phyloP scores from a whole-genome alignment of 2,797 vertebrate species.

The Enteromius trimaculatus region DNA sequence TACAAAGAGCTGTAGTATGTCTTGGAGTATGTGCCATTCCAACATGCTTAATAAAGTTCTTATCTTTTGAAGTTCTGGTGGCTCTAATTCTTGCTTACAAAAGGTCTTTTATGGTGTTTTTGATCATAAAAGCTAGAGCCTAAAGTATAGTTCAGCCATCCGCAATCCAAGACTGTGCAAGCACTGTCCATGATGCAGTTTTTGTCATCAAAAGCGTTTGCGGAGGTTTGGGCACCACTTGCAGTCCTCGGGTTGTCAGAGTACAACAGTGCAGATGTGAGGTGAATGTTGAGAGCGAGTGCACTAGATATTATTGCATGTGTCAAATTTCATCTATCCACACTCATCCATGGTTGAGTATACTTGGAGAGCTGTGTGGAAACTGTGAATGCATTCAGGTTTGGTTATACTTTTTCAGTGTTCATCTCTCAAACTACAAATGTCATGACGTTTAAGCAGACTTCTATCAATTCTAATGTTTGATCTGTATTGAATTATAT shows the following conservation, averaged over 20 bases:
- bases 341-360: too few relatives aligned
- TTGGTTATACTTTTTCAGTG: too few relatives aligned
- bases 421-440: background rate
- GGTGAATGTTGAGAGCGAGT: background rate
- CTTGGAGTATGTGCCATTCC: constrained; percentile 26
- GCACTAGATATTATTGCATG: background rate
- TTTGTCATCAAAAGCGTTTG: background rate
- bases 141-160: background rate
- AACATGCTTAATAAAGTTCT: constrained; percentile 6
- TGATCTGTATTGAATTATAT: background rate
- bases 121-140: background rate
- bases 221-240: fast-evolving
- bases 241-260: background rate
- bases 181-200: background rate
- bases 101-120: constrained; percentile 4
- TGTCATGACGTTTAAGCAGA: background rate
- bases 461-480: background rate
- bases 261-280: background rate
- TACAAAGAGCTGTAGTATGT: constrained; percentile 23
- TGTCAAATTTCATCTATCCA: too few relatives aligned
- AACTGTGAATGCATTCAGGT: too few relatives aligned
- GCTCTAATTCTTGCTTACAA: background rate
- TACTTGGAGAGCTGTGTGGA: too few relatives aligned
- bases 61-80: constrained; percentile 18
- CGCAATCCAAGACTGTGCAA: background rate